These are phyloP conservation scores for Trypoxylon attenuatum DNA, from an alignment of 2,888 invertebrate genomes.

Conservation along the genomic window DNA sequence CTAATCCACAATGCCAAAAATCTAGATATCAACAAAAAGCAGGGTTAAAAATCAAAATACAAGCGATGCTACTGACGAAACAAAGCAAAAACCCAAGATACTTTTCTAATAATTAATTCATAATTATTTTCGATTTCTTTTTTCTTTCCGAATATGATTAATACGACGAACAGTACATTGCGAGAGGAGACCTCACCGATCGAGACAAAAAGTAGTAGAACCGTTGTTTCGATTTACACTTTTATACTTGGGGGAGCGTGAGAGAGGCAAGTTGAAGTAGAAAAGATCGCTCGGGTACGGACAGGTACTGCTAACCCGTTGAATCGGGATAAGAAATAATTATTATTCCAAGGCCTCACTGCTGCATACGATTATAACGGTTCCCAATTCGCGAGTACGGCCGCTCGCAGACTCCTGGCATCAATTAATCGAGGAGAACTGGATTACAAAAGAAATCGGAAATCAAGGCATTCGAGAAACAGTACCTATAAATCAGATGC, in stretches of 20 bases:
- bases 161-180: no score
- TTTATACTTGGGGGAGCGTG: not conserved
- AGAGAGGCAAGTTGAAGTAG: not conserved
- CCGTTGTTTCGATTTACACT: not conserved
- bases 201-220: not conserved
- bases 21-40: no score
- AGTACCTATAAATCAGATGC: slow-evolving; percentile 4
- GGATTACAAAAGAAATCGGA: no score
- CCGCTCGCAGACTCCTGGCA: not conserved
- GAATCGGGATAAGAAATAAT: slow-evolving; percentile 24
- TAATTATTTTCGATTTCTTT: no score
- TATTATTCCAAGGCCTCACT: slow-evolving; percentile 33
- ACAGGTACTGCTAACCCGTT: slow-evolving; percentile 21
- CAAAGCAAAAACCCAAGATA: no score
- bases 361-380: slow-evolving; percentile 34
- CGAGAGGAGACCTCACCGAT: no score
- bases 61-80: no score
- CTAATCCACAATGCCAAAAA: no score
- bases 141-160: no score
- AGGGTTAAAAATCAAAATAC: no score
- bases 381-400: slow-evolving; percentile 33
- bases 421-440: slow-evolving; percentile 16
- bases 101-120: no score
- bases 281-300: not conserved
- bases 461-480: no score